Base-by-base conservation (phyloP, 1,140 invertebrate genomes). In the Bombus huntii region DNA sequence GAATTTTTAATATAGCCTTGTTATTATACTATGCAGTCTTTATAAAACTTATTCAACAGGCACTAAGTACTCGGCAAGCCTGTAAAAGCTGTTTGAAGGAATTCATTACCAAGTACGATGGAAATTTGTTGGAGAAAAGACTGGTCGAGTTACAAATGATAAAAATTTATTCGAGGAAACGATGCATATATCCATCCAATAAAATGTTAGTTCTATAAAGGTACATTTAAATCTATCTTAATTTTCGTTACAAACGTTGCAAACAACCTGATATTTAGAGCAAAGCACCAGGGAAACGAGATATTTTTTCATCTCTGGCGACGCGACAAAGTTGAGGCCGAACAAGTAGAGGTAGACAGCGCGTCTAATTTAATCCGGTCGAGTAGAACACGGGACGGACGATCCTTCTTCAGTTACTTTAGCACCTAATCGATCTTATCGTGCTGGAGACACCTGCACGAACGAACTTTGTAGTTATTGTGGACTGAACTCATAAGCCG, bases 401-500 rank as follows among this genome's bases (percentile, higher is more conserved):
- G 71, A 85, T 85, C 79, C 59, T 85, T 85, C 84, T 85, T 81
- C 84, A 2, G 78, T 81, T 81, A 70, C 71, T 75, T 81, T 8
- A 77, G 47, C 66, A 39, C 66, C 81, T 89, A 85, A 89, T 86
- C 85, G 89, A 90, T 88, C 81, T 79, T 82, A 90, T 83, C 87
- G 84, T 31, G 34, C 65, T 59, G 25, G 44, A 15, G 65, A 89
- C 78, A 84, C 74, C 66, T 84, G 80, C 77, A 59, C 47, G 42
- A 66, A 34, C 34, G 31, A 85, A 90, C 74, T 90, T 12, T 47
- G 77, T 90, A 86, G 79, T 86, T 87, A 86, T 89, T 73, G 79
- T 47, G 66, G 81, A 82, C 75, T 44, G 80, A 90, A 86, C 89
- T 81, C 82, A 73, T 84, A 79, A 86, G 89, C 89, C 82, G 68